phyloP scores from a whole-genome alignment of 2,888 invertebrate species.

The Chymomyza amoena region DNA sequence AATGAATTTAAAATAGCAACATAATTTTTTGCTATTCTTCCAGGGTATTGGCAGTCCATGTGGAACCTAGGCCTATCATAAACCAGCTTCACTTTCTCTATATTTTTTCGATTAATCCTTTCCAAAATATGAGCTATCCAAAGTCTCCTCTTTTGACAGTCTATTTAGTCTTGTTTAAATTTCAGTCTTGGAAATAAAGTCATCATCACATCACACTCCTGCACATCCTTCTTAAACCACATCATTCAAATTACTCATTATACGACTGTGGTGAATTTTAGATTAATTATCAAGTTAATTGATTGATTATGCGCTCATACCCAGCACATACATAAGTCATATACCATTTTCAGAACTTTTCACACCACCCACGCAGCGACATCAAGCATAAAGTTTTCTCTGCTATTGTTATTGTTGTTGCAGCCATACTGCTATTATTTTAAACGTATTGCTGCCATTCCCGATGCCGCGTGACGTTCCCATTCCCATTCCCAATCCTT shows the following conservation, averaged over 20 bases:
- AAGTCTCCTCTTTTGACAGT: no score
- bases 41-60: no score
- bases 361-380: not conserved
- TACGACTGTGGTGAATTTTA: not conserved
- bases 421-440: constrained; percentile 59
- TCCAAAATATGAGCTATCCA: no score
- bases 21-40: no score
- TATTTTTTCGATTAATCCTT: no score
- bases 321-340: constrained; percentile 1
- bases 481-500: constrained; percentile 13
- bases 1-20: no score
- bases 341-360: not conserved
- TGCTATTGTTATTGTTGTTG: constrained; percentile 29
- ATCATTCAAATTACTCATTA: not conserved
- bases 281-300: not conserved
- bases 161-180: no score
- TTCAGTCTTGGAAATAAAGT: no score
- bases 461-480: constrained; percentile 6
- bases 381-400: constrained; percentile 14
- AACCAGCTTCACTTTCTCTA: no score
- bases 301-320: not conserved
- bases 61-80: no score
- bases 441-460: constrained; percentile 58
- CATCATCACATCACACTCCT: no score
- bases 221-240: not conserved